Conservation (phyloP, 2,113 vertebrate genomes). For the Toxostoma redivivum region DNA sequence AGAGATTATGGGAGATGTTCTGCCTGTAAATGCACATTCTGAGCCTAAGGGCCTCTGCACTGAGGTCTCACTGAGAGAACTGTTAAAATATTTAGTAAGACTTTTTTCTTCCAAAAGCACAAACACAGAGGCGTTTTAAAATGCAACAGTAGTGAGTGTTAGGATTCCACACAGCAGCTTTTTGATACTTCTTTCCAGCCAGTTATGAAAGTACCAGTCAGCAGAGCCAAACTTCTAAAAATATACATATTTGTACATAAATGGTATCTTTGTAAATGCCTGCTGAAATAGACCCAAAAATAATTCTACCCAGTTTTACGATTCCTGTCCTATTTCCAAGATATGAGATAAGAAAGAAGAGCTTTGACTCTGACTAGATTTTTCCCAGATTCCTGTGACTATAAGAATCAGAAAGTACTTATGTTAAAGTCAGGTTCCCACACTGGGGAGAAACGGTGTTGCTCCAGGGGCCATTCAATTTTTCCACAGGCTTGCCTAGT, state of each 20-base stretch:
- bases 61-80: background rate
- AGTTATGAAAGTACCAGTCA: background rate
- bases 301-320: background rate
- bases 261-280: background rate
- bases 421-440: background rate
- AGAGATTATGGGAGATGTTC: background rate
- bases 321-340: background rate
- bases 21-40: background rate
- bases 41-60: background rate
- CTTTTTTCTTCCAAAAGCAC: background rate
- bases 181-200: background rate
- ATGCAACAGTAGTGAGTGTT: background rate
- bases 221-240: background rate
- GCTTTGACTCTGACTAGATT: background rate
- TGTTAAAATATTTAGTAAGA: background rate
- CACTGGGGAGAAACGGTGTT: background rate
- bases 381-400: background rate
- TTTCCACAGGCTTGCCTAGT: background rate
- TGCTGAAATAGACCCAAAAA: background rate
- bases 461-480: rapidly evolving
- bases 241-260: background rate
- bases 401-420: background rate
- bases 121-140: background rate
- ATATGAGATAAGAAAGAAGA: background rate
- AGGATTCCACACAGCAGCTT: background rate